phyloP scores from a whole-genome alignment of 2,797 vertebrate species.

The Megaceryle alcyon region DNA sequence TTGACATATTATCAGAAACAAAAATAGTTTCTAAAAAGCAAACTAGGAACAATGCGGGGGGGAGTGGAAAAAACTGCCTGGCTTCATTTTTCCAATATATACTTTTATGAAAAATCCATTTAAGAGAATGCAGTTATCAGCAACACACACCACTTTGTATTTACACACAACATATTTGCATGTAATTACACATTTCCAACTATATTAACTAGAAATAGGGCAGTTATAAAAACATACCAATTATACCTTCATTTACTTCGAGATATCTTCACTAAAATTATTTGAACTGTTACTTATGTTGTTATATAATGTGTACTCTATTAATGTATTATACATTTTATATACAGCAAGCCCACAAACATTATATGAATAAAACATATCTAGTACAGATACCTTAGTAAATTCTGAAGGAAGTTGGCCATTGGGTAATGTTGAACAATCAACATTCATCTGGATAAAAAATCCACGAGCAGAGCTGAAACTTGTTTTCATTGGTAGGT shows the following conservation, averaged over 20 bases:
- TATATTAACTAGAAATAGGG: background rate
- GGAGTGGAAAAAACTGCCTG: background rate
- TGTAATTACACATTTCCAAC: background rate
- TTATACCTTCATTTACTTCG: background rate
- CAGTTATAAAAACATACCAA: background rate
- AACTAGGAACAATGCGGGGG: background rate
- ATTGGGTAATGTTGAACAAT: constrained; percentile 80
- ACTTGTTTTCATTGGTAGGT: constrained; percentile 90
- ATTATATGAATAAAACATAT: background rate
- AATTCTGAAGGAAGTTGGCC: constrained; percentile 91
- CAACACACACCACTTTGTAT: background rate
- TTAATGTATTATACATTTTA: background rate
- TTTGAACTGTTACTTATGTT: background rate
- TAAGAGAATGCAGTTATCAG: background rate
- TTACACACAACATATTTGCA: background rate
- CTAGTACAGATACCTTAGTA: constrained; percentile 85
- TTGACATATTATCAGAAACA: background rate
- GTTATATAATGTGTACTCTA: background rate
- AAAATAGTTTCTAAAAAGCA: background rate
- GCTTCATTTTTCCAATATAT: background rate
- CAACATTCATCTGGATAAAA: constrained; percentile 92
- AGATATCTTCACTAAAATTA: background rate
- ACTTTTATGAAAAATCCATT: background rate
- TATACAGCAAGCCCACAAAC: background rate
- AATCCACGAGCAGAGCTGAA: constrained; percentile 93